These are phyloP conservation scores for Amazona vittata DNA, from an alignment of 2,113 vertebrate genomes.

Conservation along the genomic window DNA sequence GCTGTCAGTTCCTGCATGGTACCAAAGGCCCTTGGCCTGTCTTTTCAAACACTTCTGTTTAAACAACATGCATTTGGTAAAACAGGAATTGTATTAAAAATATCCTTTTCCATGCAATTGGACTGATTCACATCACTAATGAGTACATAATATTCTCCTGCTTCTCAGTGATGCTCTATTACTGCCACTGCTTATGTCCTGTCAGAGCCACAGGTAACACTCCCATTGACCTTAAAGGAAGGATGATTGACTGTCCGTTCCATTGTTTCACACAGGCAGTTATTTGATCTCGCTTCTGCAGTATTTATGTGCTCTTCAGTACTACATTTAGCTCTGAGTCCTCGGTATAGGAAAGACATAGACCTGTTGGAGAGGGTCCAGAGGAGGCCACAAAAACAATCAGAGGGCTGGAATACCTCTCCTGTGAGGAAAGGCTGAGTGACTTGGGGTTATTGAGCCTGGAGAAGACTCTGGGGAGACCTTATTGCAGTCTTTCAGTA, in stretches of 20 bases:
- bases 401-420: neutral
- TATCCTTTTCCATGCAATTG: neutral
- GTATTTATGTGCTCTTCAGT: neutral
- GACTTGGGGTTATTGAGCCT: neutral
- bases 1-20: neutral
- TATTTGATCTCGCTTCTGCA: neutral
- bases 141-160: neutral
- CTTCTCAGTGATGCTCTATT: neutral
- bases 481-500: neutral
- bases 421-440: neutral
- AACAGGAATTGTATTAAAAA: neutral
- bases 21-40: neutral
- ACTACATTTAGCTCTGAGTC: neutral
- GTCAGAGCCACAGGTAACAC: neutral
- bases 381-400: neutral
- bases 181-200: neutral
- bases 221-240: neutral
- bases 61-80: neutral
- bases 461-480: neutral
- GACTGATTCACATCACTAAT: neutral
- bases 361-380: neutral
- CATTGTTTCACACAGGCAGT: neutral
- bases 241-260: too few species aligned
- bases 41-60: neutral
- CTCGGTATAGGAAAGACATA: neutral